Conservation (phyloP, 2,113 vertebrate genomes). For the Megalops atlanticus region DNA sequence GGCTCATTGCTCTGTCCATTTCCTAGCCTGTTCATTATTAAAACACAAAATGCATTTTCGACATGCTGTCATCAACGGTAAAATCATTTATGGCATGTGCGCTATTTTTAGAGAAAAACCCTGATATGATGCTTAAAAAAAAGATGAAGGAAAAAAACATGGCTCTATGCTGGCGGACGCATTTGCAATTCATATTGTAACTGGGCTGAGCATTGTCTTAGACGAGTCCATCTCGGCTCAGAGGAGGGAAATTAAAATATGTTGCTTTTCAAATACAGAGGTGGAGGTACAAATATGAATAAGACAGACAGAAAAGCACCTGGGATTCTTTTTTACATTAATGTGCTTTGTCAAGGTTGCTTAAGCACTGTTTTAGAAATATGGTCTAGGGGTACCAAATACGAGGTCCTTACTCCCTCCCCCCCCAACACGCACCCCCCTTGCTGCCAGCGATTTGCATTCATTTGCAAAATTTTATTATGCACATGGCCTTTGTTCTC, state of each 20-base stretch:
- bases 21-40: conserved; percentile 39
- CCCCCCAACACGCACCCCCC: conserved; percentile 55
- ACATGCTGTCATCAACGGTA: conserved; percentile 55
- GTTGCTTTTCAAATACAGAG: conserved; percentile 29
- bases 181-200: conserved; percentile 77
- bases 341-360: neutral
- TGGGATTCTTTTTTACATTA: conserved; percentile 40
- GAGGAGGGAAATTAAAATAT: conserved; percentile 54
- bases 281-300: conserved; percentile 9
- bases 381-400: conserved; percentile 42
- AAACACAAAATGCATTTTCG: conserved; percentile 56
- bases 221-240: conserved; percentile 59
- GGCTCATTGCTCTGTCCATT: neutral
- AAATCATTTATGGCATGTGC: conserved; percentile 59
- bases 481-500: conserved; percentile 84
- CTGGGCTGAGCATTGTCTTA: conserved; percentile 66
- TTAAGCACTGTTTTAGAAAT: conserved; percentile 47
- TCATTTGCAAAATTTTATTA: conserved; percentile 83
- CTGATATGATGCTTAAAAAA: conserved; percentile 60
- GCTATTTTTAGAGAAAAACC: conserved; percentile 68
- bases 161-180: conserved; percentile 55
- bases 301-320: conserved; percentile 29
- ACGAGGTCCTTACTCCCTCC: conserved; percentile 50
- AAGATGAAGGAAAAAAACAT: conserved; percentile 30
- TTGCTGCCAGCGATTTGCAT: conserved; percentile 81